Conservation (phyloP, 2,888 invertebrate genomes). For the Drosophila melanosoma region DNA sequence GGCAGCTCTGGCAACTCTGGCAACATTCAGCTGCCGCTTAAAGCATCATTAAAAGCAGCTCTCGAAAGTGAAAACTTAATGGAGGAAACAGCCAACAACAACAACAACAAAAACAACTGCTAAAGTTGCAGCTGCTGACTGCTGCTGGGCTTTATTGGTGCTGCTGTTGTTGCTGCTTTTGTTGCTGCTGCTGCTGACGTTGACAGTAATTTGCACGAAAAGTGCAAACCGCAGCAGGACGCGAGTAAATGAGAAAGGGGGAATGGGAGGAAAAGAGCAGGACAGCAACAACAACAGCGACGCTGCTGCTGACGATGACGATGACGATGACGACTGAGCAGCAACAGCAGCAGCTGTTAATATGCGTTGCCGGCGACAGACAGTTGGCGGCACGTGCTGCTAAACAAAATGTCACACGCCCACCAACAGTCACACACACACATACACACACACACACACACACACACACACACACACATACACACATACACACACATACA, state of each 20-base stretch:
- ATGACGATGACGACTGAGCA: conserved; percentile 14
- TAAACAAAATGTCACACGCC: conserved; percentile 68
- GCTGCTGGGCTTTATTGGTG: conserved; percentile 46
- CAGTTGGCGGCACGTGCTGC: conserved; percentile 68
- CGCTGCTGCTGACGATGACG: conserved; percentile 26
- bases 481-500: background rate
- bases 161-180: conserved; percentile 22
- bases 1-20: background rate
- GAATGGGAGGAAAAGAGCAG: background rate
- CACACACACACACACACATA: background rate
- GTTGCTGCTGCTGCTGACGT: conserved; percentile 52
- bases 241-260: conserved; percentile 14
- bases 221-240: conserved; percentile 66
- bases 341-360: conserved; percentile 51
- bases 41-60: conserved; percentile 51
- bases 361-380: conserved; percentile 56
- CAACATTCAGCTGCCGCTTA: conserved; percentile 36
- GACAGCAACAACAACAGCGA: conserved; percentile 10
- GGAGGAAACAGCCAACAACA: conserved; percentile 2
- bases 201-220: conserved; percentile 64
- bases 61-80: conserved; percentile 61
- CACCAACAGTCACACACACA: conserved; percentile 5
- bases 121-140: conserved; percentile 11
- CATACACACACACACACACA: background rate
- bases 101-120: background rate